Evolutionary conservation across 2,113 vertebrate genomes (phyloP), one percentile per base, ranked within the genome.

Genomic region (Catagonus wagneri): DNA sequence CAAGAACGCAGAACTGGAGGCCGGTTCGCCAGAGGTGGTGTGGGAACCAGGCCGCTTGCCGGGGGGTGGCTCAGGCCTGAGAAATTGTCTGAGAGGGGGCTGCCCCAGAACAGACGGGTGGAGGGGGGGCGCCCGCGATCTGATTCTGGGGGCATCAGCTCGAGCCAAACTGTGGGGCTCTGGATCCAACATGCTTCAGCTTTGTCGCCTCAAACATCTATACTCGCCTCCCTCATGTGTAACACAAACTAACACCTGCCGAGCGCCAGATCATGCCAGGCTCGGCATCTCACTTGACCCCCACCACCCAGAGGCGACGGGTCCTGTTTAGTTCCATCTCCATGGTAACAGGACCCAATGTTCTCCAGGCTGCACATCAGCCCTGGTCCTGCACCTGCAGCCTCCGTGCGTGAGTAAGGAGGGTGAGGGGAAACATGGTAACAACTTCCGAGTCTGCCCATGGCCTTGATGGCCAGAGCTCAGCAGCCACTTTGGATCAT

Each of bases 241-340:
- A 17, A 36, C 3, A 9, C 22, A 34, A 61, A 1, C 7, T 2
- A 32, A 32, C 66, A 2, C 4, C 4, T 14, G 50, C 60, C 20
- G 56, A 32, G n/a, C 3, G 0, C 39, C 27, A 0, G 2, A 27
- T 0, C 14, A 9, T 7, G 17, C 71, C 29, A 19, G 50, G 52
- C 74, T 50, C 58, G 0, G 2, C 4, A 44, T 25, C 79, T 60
- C 63, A 6, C 2, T 2, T 1, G 32, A 22, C 27, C 58, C 25
- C 54, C 14, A 5, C 17, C 2, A 3, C 29, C 29, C 44, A 1
- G 2, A 52, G 27, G 34, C 2, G 27, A 29, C 2, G 12, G 36
- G 52, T 14, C 56, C 39, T 0, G 0, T 3, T 56, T 5, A 16
- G 68, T 29, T 7, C 50, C 2, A 0, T 32, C n/a, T 17, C 76